Base-by-base conservation (phyloP, 1,140 invertebrate genomes). In the Diabrotica virgifera region DNA sequence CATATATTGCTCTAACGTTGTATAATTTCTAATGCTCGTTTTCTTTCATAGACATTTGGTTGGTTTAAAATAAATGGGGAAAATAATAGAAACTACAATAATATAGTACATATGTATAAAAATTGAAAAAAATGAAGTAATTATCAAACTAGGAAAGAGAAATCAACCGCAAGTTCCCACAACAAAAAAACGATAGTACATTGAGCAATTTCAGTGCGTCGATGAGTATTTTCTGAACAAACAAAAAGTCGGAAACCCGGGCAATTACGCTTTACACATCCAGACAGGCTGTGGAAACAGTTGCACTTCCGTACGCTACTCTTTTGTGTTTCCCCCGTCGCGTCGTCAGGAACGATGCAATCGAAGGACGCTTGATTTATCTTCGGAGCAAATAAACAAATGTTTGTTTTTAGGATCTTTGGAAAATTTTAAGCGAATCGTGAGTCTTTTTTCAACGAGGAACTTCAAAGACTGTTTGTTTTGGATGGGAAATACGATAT, bases 361-460 rank as follows among this genome's bases (percentile, higher is more conserved):
- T 46, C 40, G 40, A 46, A 46, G 40, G 8, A 46, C 40, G 40
- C 40, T n/a, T 46, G 40, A 46, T 46, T 46, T 46, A 46, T 46
- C 40, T n/a, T 8, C n/a, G 6, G n/a, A 46, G 40, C 40, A 46
- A 46, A 46, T 46, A 46, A 46, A 46, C 40, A 46, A 46, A 46
- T 46, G 40, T 46, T 46, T 46, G 40, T 46, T 46, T 46, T 46
- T 46, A 46, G 40, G 40, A 46, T 46, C 40, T 46, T 46, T n/a
- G 40, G 40, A 46, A 46, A 46, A 10, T 46, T 46, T 46, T 46
- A 46, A 46, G 40, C n/a, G 40, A 46, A 8, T 46, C 24, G 24
- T 24, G 24, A 46, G 40, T 46, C 40, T 8, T 46, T 46, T 46
- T 46, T 46, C n/a, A 10, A 46, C 40, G 40, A 46, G n/a, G 3